phyloP scores from a whole-genome alignment of 2,888 invertebrate species.

The Eustalomyia histrio region DNA sequence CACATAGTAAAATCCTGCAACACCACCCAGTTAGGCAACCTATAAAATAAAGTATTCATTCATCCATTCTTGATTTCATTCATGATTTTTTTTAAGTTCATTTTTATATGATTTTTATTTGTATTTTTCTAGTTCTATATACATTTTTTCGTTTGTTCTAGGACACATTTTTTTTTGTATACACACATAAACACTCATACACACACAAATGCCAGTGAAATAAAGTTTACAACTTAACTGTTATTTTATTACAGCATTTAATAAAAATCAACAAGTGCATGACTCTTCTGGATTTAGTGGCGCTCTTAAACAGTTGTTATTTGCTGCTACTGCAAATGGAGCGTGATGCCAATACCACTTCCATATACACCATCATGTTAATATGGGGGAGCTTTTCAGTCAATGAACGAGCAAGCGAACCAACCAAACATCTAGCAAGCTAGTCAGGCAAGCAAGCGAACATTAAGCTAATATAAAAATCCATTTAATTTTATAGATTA shows the following conservation, averaged over 20 bases:
- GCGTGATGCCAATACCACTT: constrained; percentile 41
- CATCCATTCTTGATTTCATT: constrained; percentile 59
- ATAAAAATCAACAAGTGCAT: constrained; percentile 66
- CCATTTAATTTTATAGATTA: constrained; percentile 60
- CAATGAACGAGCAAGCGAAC: neutral
- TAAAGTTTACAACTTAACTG: constrained; percentile 64
- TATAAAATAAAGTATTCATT: constrained; percentile 57
- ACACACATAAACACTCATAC: neutral
- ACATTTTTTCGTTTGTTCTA: constrained; percentile 16
- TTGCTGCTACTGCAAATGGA: constrained; percentile 51
- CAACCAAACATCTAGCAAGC: neutral
- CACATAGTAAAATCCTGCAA: constrained; percentile 3
- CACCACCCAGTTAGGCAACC: neutral
- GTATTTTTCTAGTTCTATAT: constrained; percentile 27
- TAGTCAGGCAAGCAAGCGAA: constrained; percentile 25
- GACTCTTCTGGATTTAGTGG: constrained; percentile 49
- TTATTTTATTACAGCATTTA: constrained; percentile 65
- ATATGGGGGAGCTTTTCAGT: constrained; percentile 33
- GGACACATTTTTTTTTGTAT: constrained; percentile 16
- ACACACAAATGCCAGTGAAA: constrained; percentile 23
- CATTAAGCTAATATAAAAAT: constrained; percentile 61
- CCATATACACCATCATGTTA: constrained; percentile 28
- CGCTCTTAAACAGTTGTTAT: constrained; percentile 42
- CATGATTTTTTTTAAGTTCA: constrained; percentile 44
- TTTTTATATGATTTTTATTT: constrained; percentile 43